These are phyloP conservation scores for Aplysia californica DNA, from an alignment of 1,140 invertebrate species.

Conservation along the genomic window DNA sequence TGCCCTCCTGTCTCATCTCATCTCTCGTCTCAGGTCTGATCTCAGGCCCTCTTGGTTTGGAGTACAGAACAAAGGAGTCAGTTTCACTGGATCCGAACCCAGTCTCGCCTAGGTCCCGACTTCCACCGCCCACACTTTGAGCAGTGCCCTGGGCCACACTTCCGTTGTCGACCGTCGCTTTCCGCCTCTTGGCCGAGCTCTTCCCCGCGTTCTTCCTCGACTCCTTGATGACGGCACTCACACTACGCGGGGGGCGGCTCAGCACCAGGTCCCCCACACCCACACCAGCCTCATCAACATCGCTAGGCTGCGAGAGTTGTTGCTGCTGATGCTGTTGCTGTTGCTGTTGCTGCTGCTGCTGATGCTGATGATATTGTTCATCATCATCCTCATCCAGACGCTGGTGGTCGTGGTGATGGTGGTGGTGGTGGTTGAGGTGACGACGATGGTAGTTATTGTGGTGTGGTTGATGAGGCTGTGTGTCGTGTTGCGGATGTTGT, in stretches of 20 bases:
- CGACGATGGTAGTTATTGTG: no score
- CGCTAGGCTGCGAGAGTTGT: not conserved
- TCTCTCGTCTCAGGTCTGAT: not conserved
- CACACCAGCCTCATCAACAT: not conserved
- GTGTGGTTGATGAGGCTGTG: no score
- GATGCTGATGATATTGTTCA: not conserved
- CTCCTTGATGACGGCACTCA: not conserved
- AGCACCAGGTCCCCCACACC: not conserved
- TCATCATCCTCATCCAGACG: not conserved
- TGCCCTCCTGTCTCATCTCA: not conserved
- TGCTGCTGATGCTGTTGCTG: not conserved
- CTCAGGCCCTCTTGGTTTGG: not conserved
- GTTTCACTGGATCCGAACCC: not conserved
- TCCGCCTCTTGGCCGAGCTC: no score
- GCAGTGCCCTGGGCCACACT: no score
- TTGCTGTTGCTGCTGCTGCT: not conserved
- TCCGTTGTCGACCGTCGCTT: no score
- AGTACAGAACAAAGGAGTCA: no score
- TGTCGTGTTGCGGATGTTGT: no score
- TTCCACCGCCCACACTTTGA: no score
- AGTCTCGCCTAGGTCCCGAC: not conserved
- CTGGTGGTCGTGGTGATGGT: not conserved
- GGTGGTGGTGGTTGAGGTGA: no score
- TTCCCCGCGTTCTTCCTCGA: not conserved
- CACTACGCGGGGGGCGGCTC: not conserved